Percentiles rank a stretch among this genome's conserved stretches.
These are phyloP conservation scores for Latrodectus geometricus DNA, from an alignment of 1,140 invertebrate genomes.

Conservation along the genomic window DNA sequence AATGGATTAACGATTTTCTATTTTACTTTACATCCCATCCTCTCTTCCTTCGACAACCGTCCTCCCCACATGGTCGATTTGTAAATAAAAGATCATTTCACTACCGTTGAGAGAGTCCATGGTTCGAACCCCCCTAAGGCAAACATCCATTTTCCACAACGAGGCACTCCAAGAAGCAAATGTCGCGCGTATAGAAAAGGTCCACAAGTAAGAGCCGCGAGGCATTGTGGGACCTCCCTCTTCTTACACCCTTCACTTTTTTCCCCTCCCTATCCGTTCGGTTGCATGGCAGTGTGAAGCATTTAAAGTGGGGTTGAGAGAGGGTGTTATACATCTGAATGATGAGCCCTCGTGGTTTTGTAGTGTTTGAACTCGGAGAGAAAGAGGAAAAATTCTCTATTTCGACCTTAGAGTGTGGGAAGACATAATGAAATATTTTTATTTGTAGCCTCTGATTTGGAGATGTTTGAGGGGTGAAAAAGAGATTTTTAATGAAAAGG, in stretches of 20 bases:
- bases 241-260: not conserved
- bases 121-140: not conserved
- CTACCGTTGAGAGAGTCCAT: not conserved
- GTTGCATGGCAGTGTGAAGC: not conserved
- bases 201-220: slow-evolving; percentile 32
- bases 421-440: slow-evolving; percentile 19
- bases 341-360: slow-evolving; percentile 27
- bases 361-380: slow-evolving; percentile 27
- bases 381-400: not conserved
- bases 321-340: slow-evolving; percentile 46
- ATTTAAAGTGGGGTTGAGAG: slow-evolving; percentile 27
- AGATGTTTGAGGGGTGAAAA: too few species aligned
- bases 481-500: too few species aligned
- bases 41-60: not conserved
- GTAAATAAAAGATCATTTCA: slow-evolving; percentile 51
- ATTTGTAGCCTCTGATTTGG: slow-evolving; percentile 1
- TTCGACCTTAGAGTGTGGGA: not conserved
- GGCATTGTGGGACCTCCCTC: not conserved
- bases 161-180: slow-evolving; percentile 11
- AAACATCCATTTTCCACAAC: slow-evolving; percentile 36
- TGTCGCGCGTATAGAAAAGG: slow-evolving; percentile 9
- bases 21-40: not conserved
- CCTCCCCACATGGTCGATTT: not conserved
- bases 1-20: too few species aligned
- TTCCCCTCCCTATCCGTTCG: not conserved